Evolutionary conservation across 2,113 vertebrate species (phyloP).

Genomic region (Bothrops jararaca): DNA sequence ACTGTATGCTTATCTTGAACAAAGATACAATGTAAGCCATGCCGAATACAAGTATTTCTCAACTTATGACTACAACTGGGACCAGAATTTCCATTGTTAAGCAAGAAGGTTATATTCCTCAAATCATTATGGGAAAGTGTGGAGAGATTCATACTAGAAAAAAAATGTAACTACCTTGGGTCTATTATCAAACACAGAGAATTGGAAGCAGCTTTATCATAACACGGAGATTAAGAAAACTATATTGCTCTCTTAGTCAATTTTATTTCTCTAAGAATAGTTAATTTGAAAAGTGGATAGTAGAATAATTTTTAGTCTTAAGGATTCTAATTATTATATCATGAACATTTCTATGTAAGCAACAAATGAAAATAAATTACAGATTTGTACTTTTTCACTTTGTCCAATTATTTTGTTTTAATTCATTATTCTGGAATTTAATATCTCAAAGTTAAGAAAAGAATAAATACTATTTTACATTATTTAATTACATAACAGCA

Average conservation of each 20-base stretch:
- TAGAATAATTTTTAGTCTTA: neutral
- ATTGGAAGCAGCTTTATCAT: neutral
- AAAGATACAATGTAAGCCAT: neutral
- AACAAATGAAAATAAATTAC: conserved; percentile 15
- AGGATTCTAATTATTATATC: neutral
- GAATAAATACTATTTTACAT: conserved; percentile 62
- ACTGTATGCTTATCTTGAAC: neutral
- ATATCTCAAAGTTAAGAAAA: conserved; percentile 47
- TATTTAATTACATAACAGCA: conserved; percentile 59
- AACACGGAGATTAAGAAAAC: too few species aligned
- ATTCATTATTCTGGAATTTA: conserved; percentile 50
- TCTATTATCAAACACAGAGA: neutral
- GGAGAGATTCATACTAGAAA: neutral
- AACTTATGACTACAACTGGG: too few species aligned
- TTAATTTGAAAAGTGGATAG: neutral
- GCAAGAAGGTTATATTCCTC: neutral
- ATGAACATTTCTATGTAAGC: neutral
- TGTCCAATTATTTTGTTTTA: conserved; percentile 41
- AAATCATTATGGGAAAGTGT: neutral
- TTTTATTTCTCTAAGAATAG: neutral
- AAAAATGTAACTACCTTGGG: neutral
- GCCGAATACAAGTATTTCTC: neutral
- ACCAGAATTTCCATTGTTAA: too few species aligned
- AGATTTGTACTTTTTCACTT: conserved; percentile 34
- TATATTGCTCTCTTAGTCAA: neutral